These are phyloP conservation scores for Scrobipalpa atriplicella DNA, from an alignment of 2,888 invertebrate genomes.

Conservation along the genomic window DNA sequence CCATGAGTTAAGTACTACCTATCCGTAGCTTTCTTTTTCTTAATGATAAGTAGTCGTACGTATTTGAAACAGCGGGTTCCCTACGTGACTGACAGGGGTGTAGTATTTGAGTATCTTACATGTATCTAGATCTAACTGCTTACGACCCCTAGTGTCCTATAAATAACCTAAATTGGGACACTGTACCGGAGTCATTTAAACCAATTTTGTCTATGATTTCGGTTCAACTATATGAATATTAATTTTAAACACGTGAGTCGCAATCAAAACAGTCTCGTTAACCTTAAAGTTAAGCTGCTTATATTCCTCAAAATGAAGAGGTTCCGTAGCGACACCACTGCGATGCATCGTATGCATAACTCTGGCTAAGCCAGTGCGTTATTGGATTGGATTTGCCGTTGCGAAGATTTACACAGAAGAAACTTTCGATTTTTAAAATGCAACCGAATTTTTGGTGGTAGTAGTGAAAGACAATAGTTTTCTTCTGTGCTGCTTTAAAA, in stretches of 20 bases:
- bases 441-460: no score
- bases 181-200: not conserved
- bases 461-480: no score
- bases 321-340: constrained; percentile 42
- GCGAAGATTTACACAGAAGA: not conserved
- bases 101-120: no score
- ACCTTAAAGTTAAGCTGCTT: constrained; percentile 68
- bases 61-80: no score
- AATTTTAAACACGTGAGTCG: constrained; percentile 63
- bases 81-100: no score
- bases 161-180: no score
- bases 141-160: no score
- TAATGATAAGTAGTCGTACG: no score
- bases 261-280: constrained; percentile 68
- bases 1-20: no score
- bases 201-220: not conserved
- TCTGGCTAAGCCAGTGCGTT: not conserved
- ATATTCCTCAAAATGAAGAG: constrained; percentile 48
- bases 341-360: constrained; percentile 43
- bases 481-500: no score
- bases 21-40: no score
- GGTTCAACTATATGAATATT: constrained; percentile 57
- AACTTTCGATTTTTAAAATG: not conserved
- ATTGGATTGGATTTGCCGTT: not conserved
- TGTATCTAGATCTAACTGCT: no score